These are phyloP conservation scores for Diachasma alloeum DNA, from an alignment of 1,140 invertebrate genomes.

Conservation along the genomic window DNA sequence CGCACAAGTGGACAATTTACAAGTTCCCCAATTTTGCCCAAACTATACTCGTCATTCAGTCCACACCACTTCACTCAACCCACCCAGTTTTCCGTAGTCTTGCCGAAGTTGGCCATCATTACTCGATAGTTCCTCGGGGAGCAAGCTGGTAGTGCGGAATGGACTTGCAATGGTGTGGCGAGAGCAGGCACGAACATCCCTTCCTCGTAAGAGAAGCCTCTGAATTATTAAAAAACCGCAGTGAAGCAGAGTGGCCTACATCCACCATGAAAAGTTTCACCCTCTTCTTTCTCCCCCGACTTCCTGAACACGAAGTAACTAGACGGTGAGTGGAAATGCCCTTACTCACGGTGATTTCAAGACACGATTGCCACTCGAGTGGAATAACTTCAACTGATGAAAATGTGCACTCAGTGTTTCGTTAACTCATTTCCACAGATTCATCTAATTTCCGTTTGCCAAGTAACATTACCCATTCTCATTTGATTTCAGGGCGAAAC, in stretches of 20 bases:
- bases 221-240: conserved; percentile 23
- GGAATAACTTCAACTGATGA: conserved; percentile 11
- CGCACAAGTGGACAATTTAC: conserved; percentile 22
- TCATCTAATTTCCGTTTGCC: conserved; percentile 8
- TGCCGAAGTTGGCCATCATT: conserved; percentile 23
- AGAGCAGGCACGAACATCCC: not conserved
- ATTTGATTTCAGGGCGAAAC: not conserved
- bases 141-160: not conserved
- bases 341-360: not conserved
- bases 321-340: not conserved
- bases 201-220: not conserved
- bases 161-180: not conserved
- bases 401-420: conserved; percentile 8
- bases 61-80: not conserved
- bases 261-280: not conserved
- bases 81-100: not conserved
- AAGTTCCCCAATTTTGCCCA: conserved; percentile 11
- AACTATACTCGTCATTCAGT: not conserved
- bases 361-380: not conserved
- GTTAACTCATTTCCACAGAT: not conserved
- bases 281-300: not conserved
- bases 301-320: not conserved
- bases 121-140: conserved; percentile 16
- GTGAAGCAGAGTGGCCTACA: not conserved
- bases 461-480: not conserved